Percentiles rank a stretch among this genome's conserved stretches.
These are phyloP conservation scores for Daphoenositta chrysoptera DNA, from an alignment of 2,113 vertebrate genomes.

Conservation along the genomic window DNA sequence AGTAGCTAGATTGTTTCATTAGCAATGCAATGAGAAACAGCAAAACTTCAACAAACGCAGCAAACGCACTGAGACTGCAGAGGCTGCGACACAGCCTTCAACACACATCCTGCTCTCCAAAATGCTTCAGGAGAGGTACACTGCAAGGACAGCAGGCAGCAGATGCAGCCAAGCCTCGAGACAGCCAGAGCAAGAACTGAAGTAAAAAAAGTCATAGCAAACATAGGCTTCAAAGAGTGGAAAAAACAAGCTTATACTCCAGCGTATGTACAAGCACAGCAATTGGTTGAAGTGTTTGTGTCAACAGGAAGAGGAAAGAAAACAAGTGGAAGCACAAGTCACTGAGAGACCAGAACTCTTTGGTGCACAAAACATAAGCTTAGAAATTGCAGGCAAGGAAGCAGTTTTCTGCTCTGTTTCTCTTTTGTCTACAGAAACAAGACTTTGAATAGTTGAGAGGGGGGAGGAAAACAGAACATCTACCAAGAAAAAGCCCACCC, in stretches of 20 bases:
- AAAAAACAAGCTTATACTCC: neutral
- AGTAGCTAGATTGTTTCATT: neutral
- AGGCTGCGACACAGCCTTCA: neutral
- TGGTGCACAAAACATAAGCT: neutral
- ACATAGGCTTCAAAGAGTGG: neutral
- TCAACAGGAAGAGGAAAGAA: neutral
- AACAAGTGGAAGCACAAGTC: neutral
- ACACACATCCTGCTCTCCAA: neutral
- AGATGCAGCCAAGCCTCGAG: neutral
- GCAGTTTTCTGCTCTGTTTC: neutral
- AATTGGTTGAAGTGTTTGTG: neutral
- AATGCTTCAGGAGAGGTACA: neutral
- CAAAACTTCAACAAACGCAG: neutral
- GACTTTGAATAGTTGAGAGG: neutral
- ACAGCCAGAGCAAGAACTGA: neutral
- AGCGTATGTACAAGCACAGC: neutral
- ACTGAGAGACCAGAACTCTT: neutral
- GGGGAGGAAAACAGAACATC: neutral
- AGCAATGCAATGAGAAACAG: neutral
- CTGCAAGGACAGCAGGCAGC: neutral
- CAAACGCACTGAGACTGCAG: neutral
- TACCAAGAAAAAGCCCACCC: neutral
- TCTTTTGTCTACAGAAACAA: neutral
- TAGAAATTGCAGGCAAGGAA: neutral
- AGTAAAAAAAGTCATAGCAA: neutral